Evolutionary conservation across 2,888 invertebrate genomes (phyloP).

Genomic region (Agrochola lychnidis): DNA sequence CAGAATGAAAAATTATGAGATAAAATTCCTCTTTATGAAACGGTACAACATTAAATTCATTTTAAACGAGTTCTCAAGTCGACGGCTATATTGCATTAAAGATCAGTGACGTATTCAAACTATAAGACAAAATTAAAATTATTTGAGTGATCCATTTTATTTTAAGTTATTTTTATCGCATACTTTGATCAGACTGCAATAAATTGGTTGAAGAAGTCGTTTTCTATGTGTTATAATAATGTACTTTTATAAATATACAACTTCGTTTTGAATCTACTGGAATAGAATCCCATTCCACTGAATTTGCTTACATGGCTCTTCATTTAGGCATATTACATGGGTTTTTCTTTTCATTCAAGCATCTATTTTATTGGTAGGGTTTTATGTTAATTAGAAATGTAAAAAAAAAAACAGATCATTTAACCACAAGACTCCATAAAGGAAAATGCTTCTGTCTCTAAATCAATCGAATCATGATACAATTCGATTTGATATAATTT

Average conservation of each 20-base stretch:
- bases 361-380: not conserved
- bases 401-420: not conserved
- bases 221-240: not conserved
- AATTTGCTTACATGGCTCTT: not conserved
- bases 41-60: conserved; percentile 36
- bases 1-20: conserved; percentile 25
- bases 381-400: not conserved
- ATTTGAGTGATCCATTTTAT: not conserved
- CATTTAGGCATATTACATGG: not conserved
- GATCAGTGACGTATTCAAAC: conserved; percentile 14
- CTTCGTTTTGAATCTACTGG: not conserved
- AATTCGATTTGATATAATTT: conserved; percentile 30
- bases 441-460: conserved; percentile 11
- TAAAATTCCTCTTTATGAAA: conserved; percentile 26
- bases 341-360: not conserved
- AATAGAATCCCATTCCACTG: not conserved
- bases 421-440: not conserved
- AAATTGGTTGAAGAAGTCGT: not conserved
- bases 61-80: conserved; percentile 25
- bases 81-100: conserved; percentile 36
- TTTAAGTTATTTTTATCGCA: not conserved
- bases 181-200: not conserved
- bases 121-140: conserved; percentile 8
- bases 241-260: not conserved
- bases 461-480: conserved; percentile 25